Percentiles rank a stretch among this genome's conserved stretches.
Conservation (phyloP, 2,888 invertebrate genomes). For the Acleris literana region DNA sequence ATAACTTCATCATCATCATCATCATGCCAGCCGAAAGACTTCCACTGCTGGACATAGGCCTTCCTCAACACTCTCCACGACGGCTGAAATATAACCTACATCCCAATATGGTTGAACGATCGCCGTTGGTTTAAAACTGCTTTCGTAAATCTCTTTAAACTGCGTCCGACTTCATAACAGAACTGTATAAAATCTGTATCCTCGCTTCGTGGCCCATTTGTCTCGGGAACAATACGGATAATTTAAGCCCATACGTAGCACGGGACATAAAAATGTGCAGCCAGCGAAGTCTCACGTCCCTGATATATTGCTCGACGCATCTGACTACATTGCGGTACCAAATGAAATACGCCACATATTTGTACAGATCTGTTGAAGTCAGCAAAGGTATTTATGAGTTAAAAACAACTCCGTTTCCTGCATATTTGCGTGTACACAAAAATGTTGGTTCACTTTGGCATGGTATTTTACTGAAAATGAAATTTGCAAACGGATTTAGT, state of each 20-base stretch:
- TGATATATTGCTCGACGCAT: slow-evolving; percentile 35
- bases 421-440: too few species aligned
- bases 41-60: too few species aligned
- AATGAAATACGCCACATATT: slow-evolving; percentile 28
- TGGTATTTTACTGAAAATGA: too few species aligned
- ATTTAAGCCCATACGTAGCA: slow-evolving; percentile 34
- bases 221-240: slow-evolving; percentile 39
- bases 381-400: background rate
- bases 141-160: slow-evolving; percentile 18
- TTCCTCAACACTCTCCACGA: too few species aligned
- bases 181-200: slow-evolving; percentile 25
- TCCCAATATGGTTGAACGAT: too few species aligned
- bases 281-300: slow-evolving; percentile 35
- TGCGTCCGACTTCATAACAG: slow-evolving; percentile 24
- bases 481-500: too few species aligned
- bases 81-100: too few species aligned
- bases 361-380: slow-evolving; percentile 6
- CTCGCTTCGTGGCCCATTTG: slow-evolving; percentile 30
- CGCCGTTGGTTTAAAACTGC: background rate
- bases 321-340: slow-evolving; percentile 30
- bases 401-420: too few species aligned
- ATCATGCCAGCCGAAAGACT: too few species aligned
- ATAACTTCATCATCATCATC: too few species aligned
- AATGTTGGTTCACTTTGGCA: too few species aligned
- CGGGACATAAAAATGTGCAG: slow-evolving; percentile 38